phyloP scores from a whole-genome alignment of 2,797 vertebrate genomes.

The Myotis daubentonii region DNA sequence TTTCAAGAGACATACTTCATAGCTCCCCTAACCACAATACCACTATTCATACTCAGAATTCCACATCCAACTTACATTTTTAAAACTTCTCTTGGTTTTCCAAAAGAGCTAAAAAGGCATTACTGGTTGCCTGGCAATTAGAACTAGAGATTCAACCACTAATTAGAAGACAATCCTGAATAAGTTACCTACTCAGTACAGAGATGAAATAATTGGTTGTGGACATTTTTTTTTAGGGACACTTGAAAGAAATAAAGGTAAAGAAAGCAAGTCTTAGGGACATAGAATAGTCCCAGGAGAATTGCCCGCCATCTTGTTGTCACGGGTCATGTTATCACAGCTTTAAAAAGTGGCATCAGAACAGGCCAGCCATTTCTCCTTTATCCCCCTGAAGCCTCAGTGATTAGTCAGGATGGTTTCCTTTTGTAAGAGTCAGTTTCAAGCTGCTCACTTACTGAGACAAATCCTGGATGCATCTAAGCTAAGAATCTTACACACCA shows the following conservation, averaged over 20 bases:
- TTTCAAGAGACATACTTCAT: conserved; percentile 61
- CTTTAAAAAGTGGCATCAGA: conserved; percentile 65
- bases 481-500: conserved; percentile 69
- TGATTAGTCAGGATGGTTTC: conserved; percentile 73
- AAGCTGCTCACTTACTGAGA: conserved; percentile 77
- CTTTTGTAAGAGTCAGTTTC: conserved; percentile 76
- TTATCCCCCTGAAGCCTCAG: conserved; percentile 60
- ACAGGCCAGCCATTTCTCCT: conserved; percentile 57
- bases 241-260: conserved; percentile 73
- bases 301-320: conserved; percentile 65
- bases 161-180: conserved; percentile 77
- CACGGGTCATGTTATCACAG: conserved; percentile 55
- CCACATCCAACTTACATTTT: conserved; percentile 71
- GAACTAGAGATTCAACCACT: conserved; percentile 71
- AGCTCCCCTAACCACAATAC: conserved; percentile 63
- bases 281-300: conserved; percentile 52
- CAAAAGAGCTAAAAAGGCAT: conserved; percentile 75
- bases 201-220: conserved; percentile 73
- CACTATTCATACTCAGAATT: conserved; percentile 71
- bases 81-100: conserved; percentile 66
- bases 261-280: conserved; percentile 69
- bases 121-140: conserved; percentile 78
- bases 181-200: conserved; percentile 65
- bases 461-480: conserved; percentile 72
- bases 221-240: conserved; percentile 66